Percentiles rank a stretch among this genome's conserved stretches.
Conservation (phyloP, 2,113 vertebrate species). For the Epinephelus moara region DNA sequence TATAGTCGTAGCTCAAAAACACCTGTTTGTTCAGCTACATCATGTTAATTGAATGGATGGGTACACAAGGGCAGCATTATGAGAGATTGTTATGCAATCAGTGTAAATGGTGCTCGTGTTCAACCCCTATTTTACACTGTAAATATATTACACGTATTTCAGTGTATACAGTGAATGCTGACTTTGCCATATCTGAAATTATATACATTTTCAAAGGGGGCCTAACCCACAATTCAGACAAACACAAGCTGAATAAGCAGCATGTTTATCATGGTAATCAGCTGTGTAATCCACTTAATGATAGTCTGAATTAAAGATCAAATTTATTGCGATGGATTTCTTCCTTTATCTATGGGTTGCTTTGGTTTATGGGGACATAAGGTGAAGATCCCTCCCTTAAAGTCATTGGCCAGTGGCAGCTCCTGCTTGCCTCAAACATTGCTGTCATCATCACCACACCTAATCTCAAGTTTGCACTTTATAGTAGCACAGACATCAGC, state of each 20-base stretch:
- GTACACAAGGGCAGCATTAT: neutral
- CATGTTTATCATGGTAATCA: neutral
- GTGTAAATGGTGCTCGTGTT: neutral
- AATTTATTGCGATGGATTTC: neutral
- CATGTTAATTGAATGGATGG: neutral
- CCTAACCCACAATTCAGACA: neutral
- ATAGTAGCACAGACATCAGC: neutral
- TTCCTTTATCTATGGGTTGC: neutral
- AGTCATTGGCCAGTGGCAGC: neutral
- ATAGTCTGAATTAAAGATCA: no score
- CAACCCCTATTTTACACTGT: neutral
- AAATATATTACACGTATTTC: neutral
- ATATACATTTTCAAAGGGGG: neutral
- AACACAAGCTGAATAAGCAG: neutral
- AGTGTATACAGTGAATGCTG: conserved; percentile 6
- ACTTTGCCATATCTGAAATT: neutral
- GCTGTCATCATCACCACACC: conserved; percentile 1
- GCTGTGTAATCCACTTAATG: neutral
- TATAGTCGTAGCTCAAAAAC: neutral
- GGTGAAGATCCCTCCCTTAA: neutral
- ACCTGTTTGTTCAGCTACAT: conserved; percentile 42
- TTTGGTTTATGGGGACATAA: neutral
- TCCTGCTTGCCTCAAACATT: neutral
- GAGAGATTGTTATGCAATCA: conserved; percentile 10
- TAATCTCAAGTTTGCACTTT: conserved; percentile 16